phyloP scores from a whole-genome alignment of 2,888 invertebrate genomes.

The Melanargia galathea region DNA sequence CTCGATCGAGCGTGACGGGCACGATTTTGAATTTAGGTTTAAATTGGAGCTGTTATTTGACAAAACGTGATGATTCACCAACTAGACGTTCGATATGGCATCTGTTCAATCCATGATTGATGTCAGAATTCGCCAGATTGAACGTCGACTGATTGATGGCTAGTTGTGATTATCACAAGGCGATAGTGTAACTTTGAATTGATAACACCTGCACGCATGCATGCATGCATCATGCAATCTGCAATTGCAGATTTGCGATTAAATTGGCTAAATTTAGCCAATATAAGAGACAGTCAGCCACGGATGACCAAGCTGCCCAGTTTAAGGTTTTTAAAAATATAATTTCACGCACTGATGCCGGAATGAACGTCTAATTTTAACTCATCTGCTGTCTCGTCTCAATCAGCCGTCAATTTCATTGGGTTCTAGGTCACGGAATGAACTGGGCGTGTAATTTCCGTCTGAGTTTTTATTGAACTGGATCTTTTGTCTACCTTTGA shows the following conservation, averaged over 20 bases:
- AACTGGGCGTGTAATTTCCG: not conserved
- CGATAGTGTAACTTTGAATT: too few species aligned
- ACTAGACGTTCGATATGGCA: not conserved
- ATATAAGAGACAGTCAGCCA: too few species aligned
- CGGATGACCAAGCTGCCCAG: too few species aligned
- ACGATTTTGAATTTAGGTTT: slow-evolving; percentile 22
- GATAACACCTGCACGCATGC: too few species aligned
- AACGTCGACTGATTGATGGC: not conserved
- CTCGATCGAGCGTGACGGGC: slow-evolving; percentile 26
- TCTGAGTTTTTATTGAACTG: not conserved
- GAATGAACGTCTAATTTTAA: too few species aligned
- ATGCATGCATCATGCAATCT: too few species aligned
- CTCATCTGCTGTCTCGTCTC: not conserved
- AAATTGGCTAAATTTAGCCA: too few species aligned
- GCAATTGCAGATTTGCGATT: not conserved
- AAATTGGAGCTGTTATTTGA: slow-evolving; percentile 6
- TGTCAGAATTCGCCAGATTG: not conserved
- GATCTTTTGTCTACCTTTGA: not conserved
- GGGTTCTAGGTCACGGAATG: not conserved
- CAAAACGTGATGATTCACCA: slow-evolving; percentile 3
- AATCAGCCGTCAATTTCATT: not conserved
- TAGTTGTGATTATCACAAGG: not conserved
- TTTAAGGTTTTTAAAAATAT: too few species aligned
- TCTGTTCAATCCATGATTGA: too few species aligned
- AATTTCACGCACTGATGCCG: too few species aligned